Percentiles rank a stretch among this genome's conserved stretches.
Evolutionary conservation across 2,113 vertebrate species (phyloP).

Genomic region (Poecilia latipinna): DNA sequence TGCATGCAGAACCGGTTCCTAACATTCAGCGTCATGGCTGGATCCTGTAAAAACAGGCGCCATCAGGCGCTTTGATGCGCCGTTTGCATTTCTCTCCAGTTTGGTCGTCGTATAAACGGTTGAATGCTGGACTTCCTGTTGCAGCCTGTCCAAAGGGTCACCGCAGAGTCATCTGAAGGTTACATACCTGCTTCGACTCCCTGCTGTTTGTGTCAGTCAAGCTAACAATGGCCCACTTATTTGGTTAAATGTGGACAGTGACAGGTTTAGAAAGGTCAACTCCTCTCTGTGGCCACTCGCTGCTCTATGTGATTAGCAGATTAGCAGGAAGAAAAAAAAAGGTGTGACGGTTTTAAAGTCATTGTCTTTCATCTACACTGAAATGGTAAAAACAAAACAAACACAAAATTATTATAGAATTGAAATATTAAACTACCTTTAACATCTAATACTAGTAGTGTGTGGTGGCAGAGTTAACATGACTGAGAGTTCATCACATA

Average conservation of each 20-base stretch:
- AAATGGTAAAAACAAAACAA: background rate
- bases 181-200: conserved; percentile 36
- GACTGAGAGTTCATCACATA: background rate
- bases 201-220: conserved; percentile 67
- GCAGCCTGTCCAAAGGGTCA: conserved; percentile 38
- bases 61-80: background rate
- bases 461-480: background rate
- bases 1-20: background rate
- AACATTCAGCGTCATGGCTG: background rate
- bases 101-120: background rate
- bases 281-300: background rate
- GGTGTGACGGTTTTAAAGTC: background rate
- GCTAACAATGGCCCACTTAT: conserved; percentile 71
- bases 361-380: background rate
- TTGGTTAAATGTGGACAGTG: conserved; percentile 61
- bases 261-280: conserved; percentile 4
- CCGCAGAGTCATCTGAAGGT: conserved; percentile 43
- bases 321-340: background rate
- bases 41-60: background rate
- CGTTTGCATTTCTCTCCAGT: too few relatives aligned
- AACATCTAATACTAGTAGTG: background rate
- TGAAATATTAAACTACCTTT: background rate
- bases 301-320: background rate
- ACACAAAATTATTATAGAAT: background rate
- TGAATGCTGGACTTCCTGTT: conserved; percentile 40